Evolutionary conservation across 2,888 invertebrate species (phyloP).

Genomic region (Acanthosepion lycidas): DNA sequence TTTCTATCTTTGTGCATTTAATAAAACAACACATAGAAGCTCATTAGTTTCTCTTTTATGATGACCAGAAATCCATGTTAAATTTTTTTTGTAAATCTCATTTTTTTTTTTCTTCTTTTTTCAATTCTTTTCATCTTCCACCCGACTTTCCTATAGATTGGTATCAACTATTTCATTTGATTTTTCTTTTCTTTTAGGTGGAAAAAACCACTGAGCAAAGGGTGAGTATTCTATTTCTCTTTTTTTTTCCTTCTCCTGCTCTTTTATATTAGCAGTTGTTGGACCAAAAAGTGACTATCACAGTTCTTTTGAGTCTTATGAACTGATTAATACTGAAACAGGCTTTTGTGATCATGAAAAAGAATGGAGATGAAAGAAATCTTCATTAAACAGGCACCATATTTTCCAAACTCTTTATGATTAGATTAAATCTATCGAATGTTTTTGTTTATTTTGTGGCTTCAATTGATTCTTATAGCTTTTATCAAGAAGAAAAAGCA

Average conservation of each 20-base stretch:
- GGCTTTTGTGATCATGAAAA: no score
- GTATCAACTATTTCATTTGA: background rate
- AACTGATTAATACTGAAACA: background rate
- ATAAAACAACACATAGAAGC: background rate
- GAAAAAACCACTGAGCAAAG: constrained; percentile 14
- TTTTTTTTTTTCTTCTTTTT: background rate
- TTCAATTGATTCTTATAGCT: no score
- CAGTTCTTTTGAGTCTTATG: background rate
- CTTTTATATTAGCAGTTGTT: background rate
- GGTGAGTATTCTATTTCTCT: background rate
- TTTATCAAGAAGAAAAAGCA: no score
- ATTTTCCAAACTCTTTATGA: no score
- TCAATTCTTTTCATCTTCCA: background rate
- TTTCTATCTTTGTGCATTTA: background rate
- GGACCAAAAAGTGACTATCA: background rate
- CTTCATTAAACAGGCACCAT: no score
- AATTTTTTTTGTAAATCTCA: background rate
- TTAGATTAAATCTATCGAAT: no score
- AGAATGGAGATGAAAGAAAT: no score
- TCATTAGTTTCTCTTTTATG: background rate
- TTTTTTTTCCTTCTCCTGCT: no score
- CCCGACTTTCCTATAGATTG: background rate
- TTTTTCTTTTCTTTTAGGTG: background rate
- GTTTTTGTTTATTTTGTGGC: no score
- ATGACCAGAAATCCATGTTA: background rate